Percentiles rank a stretch among this genome's conserved stretches.
These are phyloP conservation scores for Acanthisitta chloris DNA, from an alignment of 2,113 vertebrate genomes.

Conservation along the genomic window DNA sequence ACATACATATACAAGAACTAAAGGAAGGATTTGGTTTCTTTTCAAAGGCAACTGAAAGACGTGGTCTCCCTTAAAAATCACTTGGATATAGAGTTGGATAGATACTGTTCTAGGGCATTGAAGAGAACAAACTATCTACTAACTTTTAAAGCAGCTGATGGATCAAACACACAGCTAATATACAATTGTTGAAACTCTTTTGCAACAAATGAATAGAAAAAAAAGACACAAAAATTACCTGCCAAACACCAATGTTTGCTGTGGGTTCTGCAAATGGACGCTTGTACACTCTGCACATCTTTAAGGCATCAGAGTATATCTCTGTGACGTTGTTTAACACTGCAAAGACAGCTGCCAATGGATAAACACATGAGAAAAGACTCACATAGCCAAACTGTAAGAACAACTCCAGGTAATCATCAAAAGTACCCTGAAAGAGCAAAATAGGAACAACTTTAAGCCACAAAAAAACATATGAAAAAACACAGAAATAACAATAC, in stretches of 20 bases:
- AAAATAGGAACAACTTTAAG: background rate
- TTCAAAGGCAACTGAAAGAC: background rate
- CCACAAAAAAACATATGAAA: background rate
- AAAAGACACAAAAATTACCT: slow-evolving; percentile 76
- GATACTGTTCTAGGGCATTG: background rate
- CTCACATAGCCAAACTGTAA: slow-evolving; percentile 96
- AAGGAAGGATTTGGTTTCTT: background rate
- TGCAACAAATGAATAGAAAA: background rate
- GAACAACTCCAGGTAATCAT: slow-evolving; percentile 96
- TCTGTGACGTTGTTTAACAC: slow-evolving; percentile 95
- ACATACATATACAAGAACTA: background rate
- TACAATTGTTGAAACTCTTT: background rate
- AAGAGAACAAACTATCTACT: background rate
- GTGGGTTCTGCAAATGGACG: slow-evolving; percentile 91
- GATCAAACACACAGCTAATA: background rate
- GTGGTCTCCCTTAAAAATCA: background rate
- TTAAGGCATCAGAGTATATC: slow-evolving; percentile 93
- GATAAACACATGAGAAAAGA: slow-evolving; percentile 96
- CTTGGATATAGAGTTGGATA: background rate
- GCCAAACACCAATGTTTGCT: slow-evolving; percentile 93
- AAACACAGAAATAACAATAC: background rate
- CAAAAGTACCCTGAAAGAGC: slow-evolving; percentile 89
- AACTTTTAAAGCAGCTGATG: background rate
- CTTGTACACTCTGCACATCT: slow-evolving; percentile 95
- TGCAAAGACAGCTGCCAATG: slow-evolving; percentile 91